Conservation (phyloP, 2,113 vertebrate species). For the human (Homo sapiens) region DNA sequence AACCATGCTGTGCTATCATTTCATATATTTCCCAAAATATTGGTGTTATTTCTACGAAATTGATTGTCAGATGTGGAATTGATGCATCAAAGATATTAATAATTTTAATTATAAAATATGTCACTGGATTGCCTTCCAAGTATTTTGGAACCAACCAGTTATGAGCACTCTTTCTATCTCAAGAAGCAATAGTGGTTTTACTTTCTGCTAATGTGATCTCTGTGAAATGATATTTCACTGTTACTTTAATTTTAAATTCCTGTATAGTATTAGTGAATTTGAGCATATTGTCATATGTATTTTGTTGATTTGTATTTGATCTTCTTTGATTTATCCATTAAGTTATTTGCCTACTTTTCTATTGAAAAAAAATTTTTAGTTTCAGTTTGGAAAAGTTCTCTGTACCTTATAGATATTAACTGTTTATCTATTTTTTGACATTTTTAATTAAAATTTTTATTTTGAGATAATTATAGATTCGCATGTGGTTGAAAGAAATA, state of each 20-base stretch:
- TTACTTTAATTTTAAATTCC: constrained; percentile 20
- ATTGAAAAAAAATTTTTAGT: background rate
- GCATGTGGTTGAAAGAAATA: too few species aligned
- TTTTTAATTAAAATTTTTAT: too few species aligned
- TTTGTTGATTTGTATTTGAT: background rate
- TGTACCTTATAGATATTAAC: background rate
- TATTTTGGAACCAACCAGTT: background rate
- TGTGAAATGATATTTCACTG: background rate
- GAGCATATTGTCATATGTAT: background rate
- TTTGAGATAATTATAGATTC: too few species aligned
- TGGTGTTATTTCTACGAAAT: background rate
- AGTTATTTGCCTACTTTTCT: background rate
- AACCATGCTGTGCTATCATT: background rate
- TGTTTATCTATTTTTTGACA: background rate
- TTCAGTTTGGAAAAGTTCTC: background rate
- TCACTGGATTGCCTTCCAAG: background rate
- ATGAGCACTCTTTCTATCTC: background rate
- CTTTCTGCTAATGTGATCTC: background rate
- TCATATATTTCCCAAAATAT: constrained; percentile 5
- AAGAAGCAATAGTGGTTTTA: background rate
- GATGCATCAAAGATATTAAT: background rate
- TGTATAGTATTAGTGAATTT: background rate
- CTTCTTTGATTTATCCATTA: background rate
- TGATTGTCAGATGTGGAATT: background rate
- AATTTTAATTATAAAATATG: background rate